A percentile compares a stretch with the other conserved stretches of the same genome.
Evolutionary conservation across 2,113 vertebrate genomes (phyloP).

Genomic region (Embiotoca jacksoni): DNA sequence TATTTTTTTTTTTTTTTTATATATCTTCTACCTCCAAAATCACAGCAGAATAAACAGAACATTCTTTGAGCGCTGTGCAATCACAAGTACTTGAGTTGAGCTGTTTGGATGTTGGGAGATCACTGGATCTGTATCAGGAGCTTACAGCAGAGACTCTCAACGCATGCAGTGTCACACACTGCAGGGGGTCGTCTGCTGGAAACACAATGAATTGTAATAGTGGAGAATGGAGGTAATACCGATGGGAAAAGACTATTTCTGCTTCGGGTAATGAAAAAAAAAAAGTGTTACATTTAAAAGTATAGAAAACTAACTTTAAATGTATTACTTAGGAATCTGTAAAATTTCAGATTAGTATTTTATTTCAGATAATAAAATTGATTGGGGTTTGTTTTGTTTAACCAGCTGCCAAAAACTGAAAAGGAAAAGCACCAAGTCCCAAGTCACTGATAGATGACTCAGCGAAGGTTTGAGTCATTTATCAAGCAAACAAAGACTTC

Average conservation of each 20-base stretch:
- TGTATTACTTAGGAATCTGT: too few relatives aligned
- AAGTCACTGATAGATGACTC: too few relatives aligned
- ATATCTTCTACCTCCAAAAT: conserved; percentile 47
- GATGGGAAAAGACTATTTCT: neutral
- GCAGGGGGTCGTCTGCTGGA: conserved; percentile 15
- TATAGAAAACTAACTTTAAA: neutral
- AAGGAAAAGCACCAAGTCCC: too few relatives aligned
- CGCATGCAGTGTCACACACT: neutral
- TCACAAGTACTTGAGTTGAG: conserved; percentile 9
- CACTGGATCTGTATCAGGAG: conserved; percentile 26
- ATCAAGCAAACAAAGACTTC: too few relatives aligned
- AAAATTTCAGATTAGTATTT: too few relatives aligned
- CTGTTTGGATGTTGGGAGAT: neutral
- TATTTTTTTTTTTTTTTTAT: conserved; percentile 22
- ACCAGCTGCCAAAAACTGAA: too few relatives aligned
- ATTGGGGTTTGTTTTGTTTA: too few relatives aligned
- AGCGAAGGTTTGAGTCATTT: too few relatives aligned
- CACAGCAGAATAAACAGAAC: conserved; percentile 63
- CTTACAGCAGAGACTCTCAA: neutral
- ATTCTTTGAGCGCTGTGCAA: conserved; percentile 41
- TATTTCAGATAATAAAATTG: too few relatives aligned
- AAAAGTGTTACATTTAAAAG: neutral
- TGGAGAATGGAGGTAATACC: neutral
- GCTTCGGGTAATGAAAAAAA: neutral
- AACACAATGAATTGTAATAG: conserved; percentile 20